Percentiles rank a stretch among this genome's conserved stretches.
Conservation (phyloP, 2,113 vertebrate genomes). For the Coturnix japonica region DNA sequence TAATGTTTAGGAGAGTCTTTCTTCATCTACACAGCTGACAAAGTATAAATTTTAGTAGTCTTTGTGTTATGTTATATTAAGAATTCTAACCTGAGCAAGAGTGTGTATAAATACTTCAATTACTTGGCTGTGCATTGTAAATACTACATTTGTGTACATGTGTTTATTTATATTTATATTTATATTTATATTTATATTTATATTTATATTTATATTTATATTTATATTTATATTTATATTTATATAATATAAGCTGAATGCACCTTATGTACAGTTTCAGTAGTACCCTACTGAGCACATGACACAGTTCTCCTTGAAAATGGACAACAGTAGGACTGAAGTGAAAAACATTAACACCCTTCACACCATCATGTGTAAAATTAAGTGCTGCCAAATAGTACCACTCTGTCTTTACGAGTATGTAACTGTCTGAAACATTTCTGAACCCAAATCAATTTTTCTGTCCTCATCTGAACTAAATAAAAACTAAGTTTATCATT, state of each 20-base stretch:
- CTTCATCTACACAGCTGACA: not conserved
- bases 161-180: rapidly evolving
- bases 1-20: constrained; percentile 14
- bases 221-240: too few species aligned
- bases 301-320: not conserved
- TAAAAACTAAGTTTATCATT: not conserved
- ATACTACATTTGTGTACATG: not conserved
- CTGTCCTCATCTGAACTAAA: not conserved
- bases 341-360: not conserved
- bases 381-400: not conserved
- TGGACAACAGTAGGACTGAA: not conserved
- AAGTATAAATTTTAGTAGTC: not conserved
- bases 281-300: not conserved
- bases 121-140: not conserved
- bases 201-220: too few species aligned
- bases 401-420: not conserved
- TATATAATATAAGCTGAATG: rapidly evolving
- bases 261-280: not conserved
- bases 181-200: too few species aligned
- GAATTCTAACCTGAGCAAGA: not conserved
- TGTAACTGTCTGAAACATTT: not conserved
- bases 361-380: not conserved
- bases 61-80: not conserved
- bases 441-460: not conserved
- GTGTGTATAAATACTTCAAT: not conserved